Evolutionary conservation across 2,888 invertebrate genomes (phyloP).

Genomic region (Agrochola lota): DNA sequence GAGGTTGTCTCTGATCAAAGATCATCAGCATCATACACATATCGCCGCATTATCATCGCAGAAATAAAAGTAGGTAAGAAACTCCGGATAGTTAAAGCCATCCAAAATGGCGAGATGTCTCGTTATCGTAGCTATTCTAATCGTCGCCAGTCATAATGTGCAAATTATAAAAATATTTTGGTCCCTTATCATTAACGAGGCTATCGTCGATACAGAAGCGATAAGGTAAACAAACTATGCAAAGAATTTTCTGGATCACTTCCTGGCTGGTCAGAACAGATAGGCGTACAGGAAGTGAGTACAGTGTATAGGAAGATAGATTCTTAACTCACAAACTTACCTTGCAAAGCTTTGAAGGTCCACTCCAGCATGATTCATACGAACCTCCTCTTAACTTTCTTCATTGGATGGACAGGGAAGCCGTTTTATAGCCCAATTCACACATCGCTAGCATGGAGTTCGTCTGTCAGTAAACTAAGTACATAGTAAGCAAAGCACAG

Average conservation of each 20-base stretch:
- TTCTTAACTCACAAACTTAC: not conserved
- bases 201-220: slow-evolving; percentile 16
- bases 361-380: too few species aligned
- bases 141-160: slow-evolving; percentile 6
- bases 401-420: not conserved
- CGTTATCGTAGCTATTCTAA: slow-evolving; percentile 5
- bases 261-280: not conserved
- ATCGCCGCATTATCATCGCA: too few species aligned
- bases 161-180: slow-evolving; percentile 4
- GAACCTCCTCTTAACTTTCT: not conserved
- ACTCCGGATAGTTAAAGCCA: not conserved
- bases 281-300: not conserved
- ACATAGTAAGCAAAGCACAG: not conserved
- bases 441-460: not conserved
- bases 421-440: not conserved
- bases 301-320: not conserved
- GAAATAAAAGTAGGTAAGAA: not conserved
- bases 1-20: too few species aligned
- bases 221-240: not conserved
- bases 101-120: slow-evolving; percentile 20
- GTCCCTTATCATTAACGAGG: not conserved
- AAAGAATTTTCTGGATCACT: not conserved
- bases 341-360: not conserved
- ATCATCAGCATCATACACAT: too few species aligned
- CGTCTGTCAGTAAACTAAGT: not conserved